phyloP scores from a whole-genome alignment of 2,797 vertebrate genomes.

The Pseudotriccus pelzelni region DNA sequence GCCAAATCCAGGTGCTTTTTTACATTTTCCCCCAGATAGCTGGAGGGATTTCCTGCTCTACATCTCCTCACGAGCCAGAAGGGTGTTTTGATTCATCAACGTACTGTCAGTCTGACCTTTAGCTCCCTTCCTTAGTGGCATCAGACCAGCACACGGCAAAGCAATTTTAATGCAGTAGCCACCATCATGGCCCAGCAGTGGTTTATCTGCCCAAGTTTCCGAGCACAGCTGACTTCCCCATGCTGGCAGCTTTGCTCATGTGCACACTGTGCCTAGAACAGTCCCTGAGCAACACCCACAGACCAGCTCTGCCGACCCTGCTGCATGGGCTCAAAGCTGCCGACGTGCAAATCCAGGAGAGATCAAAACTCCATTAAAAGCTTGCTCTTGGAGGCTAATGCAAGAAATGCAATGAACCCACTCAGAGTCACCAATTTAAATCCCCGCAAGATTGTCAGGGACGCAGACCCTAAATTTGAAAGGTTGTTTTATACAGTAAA shows the following conservation, averaged over 20 bases:
- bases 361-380: not conserved
- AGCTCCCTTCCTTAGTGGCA: not conserved
- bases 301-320: not conserved
- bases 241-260: not conserved
- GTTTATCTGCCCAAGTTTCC: not conserved
- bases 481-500: not conserved
- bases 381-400: not conserved
- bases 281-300: not conserved
- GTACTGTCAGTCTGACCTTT: not conserved
- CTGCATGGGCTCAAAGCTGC: not conserved
- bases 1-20: fast-evolving
- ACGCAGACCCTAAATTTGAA: not conserved
- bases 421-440: not conserved
- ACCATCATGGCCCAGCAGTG: not conserved
- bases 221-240: not conserved
- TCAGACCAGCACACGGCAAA: not conserved
- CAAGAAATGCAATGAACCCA: not conserved
- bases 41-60: not conserved
- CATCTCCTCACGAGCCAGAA: not conserved
- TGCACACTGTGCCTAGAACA: not conserved
- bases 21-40: not conserved
- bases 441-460: not conserved
- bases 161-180: not conserved
- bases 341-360: not conserved
- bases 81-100: not conserved